Percentiles rank a stretch among this genome's conserved stretches.
phyloP scores from a whole-genome alignment of 2,113 vertebrate genomes.

The Calonectris borealis region DNA sequence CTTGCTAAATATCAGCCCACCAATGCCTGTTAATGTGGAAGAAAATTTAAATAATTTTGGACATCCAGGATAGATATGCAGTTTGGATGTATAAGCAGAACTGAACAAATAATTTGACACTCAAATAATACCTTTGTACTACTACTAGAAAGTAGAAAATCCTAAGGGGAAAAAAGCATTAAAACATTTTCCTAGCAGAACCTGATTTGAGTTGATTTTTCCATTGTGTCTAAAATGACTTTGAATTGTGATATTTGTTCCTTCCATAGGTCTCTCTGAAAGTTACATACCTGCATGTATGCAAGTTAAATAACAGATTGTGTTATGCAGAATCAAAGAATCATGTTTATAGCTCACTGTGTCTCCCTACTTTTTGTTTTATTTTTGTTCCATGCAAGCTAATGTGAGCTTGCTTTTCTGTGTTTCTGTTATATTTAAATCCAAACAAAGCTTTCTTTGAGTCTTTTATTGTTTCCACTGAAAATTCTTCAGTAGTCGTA shows the following conservation, averaged over 20 bases:
- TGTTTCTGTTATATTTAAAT: background rate
- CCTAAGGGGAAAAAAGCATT: background rate
- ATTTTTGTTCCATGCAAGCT: background rate
- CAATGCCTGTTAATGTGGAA: background rate
- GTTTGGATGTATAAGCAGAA: background rate
- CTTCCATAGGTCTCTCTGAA: background rate
- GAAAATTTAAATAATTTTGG: background rate
- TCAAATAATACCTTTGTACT: background rate
- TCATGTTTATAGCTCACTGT: background rate
- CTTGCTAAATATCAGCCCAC: background rate
- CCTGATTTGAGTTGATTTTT: background rate
- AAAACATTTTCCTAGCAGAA: background rate
- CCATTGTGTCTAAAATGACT: background rate
- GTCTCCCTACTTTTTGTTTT: background rate
- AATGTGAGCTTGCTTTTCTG: background rate
- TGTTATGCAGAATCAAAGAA: background rate
- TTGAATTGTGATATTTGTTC: background rate
- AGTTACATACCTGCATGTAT: fast-evolving
- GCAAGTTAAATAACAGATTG: background rate
- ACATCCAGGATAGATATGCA: background rate
- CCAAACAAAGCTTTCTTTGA: background rate
- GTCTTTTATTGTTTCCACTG: background rate
- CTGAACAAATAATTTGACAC: background rate
- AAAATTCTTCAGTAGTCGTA: background rate
- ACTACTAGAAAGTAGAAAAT: background rate